These are phyloP conservation scores for Ancistrus triradiatus DNA, from an alignment of 2,113 vertebrate species.

Conservation along the genomic window DNA sequence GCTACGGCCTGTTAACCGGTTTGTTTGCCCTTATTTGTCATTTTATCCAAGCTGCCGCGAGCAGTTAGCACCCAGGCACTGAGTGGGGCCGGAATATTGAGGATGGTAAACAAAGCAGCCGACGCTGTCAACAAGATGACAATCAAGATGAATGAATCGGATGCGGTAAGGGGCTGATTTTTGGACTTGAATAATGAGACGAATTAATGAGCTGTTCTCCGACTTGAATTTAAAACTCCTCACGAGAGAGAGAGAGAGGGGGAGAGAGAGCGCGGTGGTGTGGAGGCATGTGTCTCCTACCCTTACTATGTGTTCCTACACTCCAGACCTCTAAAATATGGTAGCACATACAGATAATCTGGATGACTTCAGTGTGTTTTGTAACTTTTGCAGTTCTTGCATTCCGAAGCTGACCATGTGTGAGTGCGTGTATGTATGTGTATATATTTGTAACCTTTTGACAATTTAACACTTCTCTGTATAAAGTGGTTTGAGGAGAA, in stretches of 20 bases:
- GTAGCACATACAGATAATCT: no score
- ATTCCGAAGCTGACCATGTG: no score
- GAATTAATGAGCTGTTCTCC: slow-evolving; percentile 82
- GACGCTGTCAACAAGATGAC: slow-evolving; percentile 99
- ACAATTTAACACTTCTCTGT: slow-evolving; percentile 50
- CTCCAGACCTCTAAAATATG: no score
- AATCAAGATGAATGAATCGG: slow-evolving; percentile 99
- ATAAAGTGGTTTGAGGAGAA: slow-evolving; percentile 98
- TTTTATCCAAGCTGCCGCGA: slow-evolving; percentile 93
- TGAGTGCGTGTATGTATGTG: not conserved
- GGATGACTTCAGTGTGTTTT: no score
- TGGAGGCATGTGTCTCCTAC: slow-evolving; percentile 1
- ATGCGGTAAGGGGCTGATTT: slow-evolving; percentile 93
- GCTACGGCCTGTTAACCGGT: slow-evolving; percentile 81
- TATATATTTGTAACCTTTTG: not conserved
- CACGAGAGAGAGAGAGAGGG: not conserved
- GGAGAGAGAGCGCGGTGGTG: not conserved
- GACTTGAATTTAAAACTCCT: slow-evolving; percentile 70
- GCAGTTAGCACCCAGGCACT: slow-evolving; percentile 97
- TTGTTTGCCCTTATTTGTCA: slow-evolving; percentile 94
- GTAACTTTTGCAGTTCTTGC: no score
- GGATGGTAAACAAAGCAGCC: slow-evolving; percentile 99
- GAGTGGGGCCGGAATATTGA: slow-evolving; percentile 95
- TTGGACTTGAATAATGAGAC: slow-evolving; percentile 85
- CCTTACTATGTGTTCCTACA: not conserved